phyloP scores from a whole-genome alignment of 2,888 invertebrate genomes.

The Philonicus albiceps region DNA sequence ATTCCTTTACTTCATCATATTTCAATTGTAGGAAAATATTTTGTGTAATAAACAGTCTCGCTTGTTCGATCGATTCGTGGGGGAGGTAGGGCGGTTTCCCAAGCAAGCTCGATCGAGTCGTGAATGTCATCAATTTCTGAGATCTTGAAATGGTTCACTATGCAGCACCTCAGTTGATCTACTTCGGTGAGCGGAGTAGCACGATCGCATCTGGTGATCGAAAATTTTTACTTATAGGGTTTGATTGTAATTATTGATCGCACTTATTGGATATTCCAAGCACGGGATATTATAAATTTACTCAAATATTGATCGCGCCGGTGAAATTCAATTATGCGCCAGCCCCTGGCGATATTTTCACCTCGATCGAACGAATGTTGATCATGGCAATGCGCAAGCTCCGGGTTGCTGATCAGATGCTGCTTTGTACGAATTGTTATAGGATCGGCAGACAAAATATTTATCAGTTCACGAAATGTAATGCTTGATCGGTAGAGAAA shows the following conservation, averaged over 20 bases:
- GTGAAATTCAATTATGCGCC: not conserved
- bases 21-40: no score
- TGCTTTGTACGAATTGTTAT: not conserved
- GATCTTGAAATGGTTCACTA: slow-evolving; percentile 24
- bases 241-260: not conserved
- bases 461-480: not conserved
- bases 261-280: not conserved
- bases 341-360: not conserved
- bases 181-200: not conserved
- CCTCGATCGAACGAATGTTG: not conserved
- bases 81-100: not conserved
- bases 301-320: not conserved
- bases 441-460: not conserved
- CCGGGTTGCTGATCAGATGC: not conserved
- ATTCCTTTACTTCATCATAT: no score
- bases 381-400: not conserved
- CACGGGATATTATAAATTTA: not conserved
- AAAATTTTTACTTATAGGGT: not conserved
- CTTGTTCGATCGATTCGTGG: not conserved
- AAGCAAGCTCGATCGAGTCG: not conserved
- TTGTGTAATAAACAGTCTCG: no score
- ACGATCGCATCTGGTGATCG: not conserved
- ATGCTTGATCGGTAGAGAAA: not conserved
- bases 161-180: not conserved
- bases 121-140: slow-evolving; percentile 18